phyloP scores from a whole-genome alignment of 2,888 invertebrate species.

The Synergus gifuensis region DNA sequence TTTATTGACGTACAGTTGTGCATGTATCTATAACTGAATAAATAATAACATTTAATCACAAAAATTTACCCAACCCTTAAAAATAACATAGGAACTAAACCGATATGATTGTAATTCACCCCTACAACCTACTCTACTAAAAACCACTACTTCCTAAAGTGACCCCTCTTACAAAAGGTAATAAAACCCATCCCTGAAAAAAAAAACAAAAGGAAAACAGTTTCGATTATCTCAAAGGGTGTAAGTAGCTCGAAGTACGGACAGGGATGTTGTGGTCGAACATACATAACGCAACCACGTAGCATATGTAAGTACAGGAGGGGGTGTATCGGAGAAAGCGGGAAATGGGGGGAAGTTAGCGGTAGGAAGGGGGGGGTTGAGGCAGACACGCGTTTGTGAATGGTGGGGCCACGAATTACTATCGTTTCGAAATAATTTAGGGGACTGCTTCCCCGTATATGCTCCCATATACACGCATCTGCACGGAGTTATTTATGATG shows the following conservation, averaged over 20 bases:
- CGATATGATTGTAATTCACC: neutral
- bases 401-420: slow-evolving; percentile 57
- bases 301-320: slow-evolving; percentile 57
- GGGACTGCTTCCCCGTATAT: slow-evolving; percentile 71
- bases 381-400: slow-evolving; percentile 40
- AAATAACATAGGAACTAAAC: neutral
- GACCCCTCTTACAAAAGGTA: neutral
- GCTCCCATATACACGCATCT: slow-evolving; percentile 70
- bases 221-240: neutral
- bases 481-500: slow-evolving; percentile 77
- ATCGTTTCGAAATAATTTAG: slow-evolving; percentile 74
- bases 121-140: neutral
- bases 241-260: neutral
- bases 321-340: slow-evolving; percentile 51
- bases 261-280: slow-evolving; percentile 43
- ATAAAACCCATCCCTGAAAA: neutral
- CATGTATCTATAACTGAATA: too few species aligned
- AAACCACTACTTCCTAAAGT: neutral
- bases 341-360: slow-evolving; percentile 44
- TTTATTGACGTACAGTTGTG: too few species aligned
- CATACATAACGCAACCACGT: slow-evolving; percentile 53
- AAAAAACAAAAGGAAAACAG: neutral
- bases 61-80: neutral
- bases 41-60: too few species aligned
- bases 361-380: slow-evolving; percentile 6